Conservation (phyloP, 2,113 vertebrate genomes). For the Camelus bactrianus region DNA sequence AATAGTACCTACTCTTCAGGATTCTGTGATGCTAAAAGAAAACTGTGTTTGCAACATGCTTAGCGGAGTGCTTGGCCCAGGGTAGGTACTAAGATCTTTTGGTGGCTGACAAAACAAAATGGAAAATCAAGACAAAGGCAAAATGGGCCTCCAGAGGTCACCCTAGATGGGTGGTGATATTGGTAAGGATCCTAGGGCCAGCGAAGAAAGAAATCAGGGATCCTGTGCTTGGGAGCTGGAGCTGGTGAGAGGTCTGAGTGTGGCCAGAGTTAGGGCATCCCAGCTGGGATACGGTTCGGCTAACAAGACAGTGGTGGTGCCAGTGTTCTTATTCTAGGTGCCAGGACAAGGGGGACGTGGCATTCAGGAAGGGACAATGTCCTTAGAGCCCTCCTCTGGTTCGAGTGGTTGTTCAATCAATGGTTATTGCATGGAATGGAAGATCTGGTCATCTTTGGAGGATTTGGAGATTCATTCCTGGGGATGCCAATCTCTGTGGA, state of each 20-base stretch:
- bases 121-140: neutral
- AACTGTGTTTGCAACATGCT: neutral
- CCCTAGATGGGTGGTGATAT: neutral
- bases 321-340: neutral
- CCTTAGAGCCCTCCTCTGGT: neutral
- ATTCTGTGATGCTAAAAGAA: neutral
- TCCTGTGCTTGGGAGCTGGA: neutral
- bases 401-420: neutral
- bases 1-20: neutral
- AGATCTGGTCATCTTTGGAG: neutral
- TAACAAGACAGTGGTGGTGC: neutral
- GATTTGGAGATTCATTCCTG: neutral
- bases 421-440: neutral
- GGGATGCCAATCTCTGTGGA: neutral
- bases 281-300: neutral
- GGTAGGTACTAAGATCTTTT: neutral
- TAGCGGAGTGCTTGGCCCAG: neutral
- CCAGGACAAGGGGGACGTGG: neutral
- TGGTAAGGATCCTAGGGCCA: neutral
- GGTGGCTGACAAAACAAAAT: neutral
- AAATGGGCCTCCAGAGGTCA: neutral
- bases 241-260: neutral
- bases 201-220: neutral
- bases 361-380: neutral
- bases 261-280: neutral